phyloP scores from a whole-genome alignment of 1,140 invertebrate genomes.

The Papilio glaucus region DNA sequence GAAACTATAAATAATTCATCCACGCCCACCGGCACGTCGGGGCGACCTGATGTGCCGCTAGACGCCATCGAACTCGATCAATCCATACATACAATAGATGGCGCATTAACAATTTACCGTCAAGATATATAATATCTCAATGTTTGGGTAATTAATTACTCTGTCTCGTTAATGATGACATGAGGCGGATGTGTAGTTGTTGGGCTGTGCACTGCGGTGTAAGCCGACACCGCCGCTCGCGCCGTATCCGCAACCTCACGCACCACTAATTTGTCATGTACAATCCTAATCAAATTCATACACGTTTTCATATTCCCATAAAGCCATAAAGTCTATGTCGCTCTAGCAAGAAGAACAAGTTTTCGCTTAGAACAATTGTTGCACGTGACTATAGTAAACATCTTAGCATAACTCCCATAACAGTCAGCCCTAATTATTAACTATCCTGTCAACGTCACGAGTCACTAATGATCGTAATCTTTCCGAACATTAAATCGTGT shows the following conservation, averaged over 20 bases:
- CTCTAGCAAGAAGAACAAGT: slow-evolving; percentile 2
- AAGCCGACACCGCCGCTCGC: slow-evolving; percentile 32
- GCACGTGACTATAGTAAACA: slow-evolving; percentile 15
- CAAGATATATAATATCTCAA: slow-evolving; percentile 39
- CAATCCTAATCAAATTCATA: slow-evolving; percentile 28
- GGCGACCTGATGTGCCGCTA: background rate
- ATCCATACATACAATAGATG: slow-evolving; percentile 25
- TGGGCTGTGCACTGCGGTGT: slow-evolving; percentile 37
- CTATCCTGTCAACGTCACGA: slow-evolving; percentile 1
- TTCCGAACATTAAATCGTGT: background rate
- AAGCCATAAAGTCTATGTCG: background rate
- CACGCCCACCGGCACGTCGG: slow-evolving; percentile 32
- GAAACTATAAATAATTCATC: slow-evolving; percentile 57
- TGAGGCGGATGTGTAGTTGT: slow-evolving; percentile 45
- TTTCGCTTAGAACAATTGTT: slow-evolving; percentile 1
- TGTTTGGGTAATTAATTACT: slow-evolving; percentile 64
- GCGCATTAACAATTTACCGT: slow-evolving; percentile 34
- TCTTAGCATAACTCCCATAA: slow-evolving; percentile 5
- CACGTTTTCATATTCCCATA: slow-evolving; percentile 14
- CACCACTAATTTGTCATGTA: slow-evolving; percentile 60
- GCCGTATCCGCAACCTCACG: slow-evolving; percentile 52
- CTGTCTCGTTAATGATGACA: slow-evolving; percentile 59
- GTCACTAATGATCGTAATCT: slow-evolving; percentile 9
- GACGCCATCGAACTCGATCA: slow-evolving; percentile 31
- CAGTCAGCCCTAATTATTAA: slow-evolving; percentile 26